Conservation (phyloP, 1,140 invertebrate species). For the Drosophila rhopaloa region DNA sequence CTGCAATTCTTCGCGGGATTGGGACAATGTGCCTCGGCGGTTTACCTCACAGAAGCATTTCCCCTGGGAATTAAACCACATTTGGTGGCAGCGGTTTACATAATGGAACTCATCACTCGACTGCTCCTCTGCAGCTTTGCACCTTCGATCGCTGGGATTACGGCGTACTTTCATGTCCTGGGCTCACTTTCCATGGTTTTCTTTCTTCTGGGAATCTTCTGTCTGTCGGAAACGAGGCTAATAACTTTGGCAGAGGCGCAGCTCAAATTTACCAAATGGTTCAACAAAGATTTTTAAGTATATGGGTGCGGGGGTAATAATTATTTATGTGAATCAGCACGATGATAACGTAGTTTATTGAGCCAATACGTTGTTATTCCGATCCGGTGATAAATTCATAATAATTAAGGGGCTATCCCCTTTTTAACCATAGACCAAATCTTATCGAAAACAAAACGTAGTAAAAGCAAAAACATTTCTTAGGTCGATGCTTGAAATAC, state of each 20-base stretch:
- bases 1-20: constrained; percentile 63
- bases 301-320: background rate
- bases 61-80: constrained; percentile 64
- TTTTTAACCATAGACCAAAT: background rate
- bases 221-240: constrained; percentile 66
- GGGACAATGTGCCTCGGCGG: constrained; percentile 58
- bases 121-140: constrained; percentile 50
- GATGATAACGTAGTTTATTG: background rate
- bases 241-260: constrained; percentile 59
- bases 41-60: constrained; percentile 74
- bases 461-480: background rate
- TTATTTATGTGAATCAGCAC: background rate
- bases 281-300: constrained; percentile 66
- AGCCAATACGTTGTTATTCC: background rate
- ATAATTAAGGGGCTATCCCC: background rate
- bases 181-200: constrained; percentile 56
- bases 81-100: constrained; percentile 59
- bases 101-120: constrained; percentile 46
- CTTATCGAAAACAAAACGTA: background rate
- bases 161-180: constrained; percentile 55
- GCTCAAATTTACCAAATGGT: constrained; percentile 62
- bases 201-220: constrained; percentile 65
- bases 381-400: background rate
- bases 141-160: constrained; percentile 11
- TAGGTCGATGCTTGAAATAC: background rate